Base-by-base conservation (phyloP, 2,113 vertebrate genomes). In the Abramis brama region DNA sequence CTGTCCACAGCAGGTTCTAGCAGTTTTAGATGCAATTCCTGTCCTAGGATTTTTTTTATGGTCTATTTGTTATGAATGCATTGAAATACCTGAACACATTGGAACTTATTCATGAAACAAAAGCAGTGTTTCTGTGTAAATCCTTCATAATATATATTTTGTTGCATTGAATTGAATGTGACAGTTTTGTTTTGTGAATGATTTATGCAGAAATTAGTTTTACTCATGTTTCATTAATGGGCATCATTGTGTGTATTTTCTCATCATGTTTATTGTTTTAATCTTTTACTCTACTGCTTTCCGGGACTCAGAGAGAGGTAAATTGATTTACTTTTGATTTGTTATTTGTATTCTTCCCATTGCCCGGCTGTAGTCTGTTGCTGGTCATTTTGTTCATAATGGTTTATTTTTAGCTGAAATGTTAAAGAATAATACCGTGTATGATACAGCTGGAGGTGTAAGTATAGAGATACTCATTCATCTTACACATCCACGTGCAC, bases 221-320 rank as follows among this genome's bases (percentile, higher is more conserved):
- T 17, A 0, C 43, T 75, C 4, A 6, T 25, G n/a, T 47, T 74
- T 74, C 27, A 47, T 73, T 52, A 57, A 52, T 52, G 19, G 23
- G 30, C 30, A 9, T 25, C 68, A n/a, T 45, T 9, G 25, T 12
- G 30, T 70, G 21, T 6, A 23, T 64, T 78, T 62, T 84, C 25
- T 76, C n/a, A 76, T 83, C 23, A 76, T 89, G 12, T 62, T 88
- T 9, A 43, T 82, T 45, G 68, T 79, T 47, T 62, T 5, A 52
- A 70, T 62, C 36, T 71, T 85, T 50, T 68, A 55, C 33, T 88
- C 47, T 11, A 92, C 92, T 92, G 96, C 96, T 94, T 92, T 85
- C 94, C 90, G 62, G 96, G 96, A 97, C 85, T 93, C 95, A 97
- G 96, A 96, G 96, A 97, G 95, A 97, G 96, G 96, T 97, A 97